These are phyloP conservation scores for Conus ventricosus DNA, from an alignment of 1,140 invertebrate species.

Conservation along the genomic window DNA sequence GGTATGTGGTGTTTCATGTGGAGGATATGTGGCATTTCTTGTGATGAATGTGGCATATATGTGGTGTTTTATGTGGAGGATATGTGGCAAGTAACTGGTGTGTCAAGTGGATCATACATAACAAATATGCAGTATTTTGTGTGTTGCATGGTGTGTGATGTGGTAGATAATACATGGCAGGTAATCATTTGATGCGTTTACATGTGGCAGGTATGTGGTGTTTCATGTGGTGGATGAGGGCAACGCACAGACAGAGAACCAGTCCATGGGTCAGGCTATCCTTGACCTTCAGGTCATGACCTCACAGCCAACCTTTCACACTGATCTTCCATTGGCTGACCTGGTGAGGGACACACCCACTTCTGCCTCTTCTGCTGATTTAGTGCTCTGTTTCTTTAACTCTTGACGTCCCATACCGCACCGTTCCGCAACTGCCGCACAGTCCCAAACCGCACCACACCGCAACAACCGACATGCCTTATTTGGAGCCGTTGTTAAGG, in stretches of 20 bases:
- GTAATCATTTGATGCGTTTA: background rate
- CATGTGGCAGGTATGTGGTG: conserved; percentile 59
- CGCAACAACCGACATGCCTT: too few species aligned
- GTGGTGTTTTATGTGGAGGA: too few species aligned
- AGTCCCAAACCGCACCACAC: too few species aligned
- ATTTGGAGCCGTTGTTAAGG: too few species aligned
- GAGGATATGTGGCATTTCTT: background rate
- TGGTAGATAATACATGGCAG: background rate
- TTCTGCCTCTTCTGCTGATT: background rate
- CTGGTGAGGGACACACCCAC: conserved; percentile 52
- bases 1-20: background rate
- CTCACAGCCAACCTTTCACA: conserved; percentile 53
- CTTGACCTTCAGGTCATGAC: conserved; percentile 63
- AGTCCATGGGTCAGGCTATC: conserved; percentile 66
- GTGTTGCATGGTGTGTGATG: background rate
- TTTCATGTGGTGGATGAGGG: conserved; percentile 64
- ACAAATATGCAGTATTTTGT: too few species aligned
- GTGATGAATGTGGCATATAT: background rate
- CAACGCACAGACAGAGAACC: conserved; percentile 47
- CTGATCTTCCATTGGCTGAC: conserved; percentile 58
- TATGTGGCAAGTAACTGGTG: background rate
- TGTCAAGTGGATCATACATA: background rate
- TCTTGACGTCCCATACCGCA: too few species aligned
- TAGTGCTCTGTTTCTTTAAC: background rate
- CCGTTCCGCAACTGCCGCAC: too few species aligned